A percentile compares a stretch with the other conserved stretches of the same genome.
These are phyloP conservation scores for Trachymyrmex septentrionalis DNA, from an alignment of 1,140 invertebrate genomes.

Conservation along the genomic window DNA sequence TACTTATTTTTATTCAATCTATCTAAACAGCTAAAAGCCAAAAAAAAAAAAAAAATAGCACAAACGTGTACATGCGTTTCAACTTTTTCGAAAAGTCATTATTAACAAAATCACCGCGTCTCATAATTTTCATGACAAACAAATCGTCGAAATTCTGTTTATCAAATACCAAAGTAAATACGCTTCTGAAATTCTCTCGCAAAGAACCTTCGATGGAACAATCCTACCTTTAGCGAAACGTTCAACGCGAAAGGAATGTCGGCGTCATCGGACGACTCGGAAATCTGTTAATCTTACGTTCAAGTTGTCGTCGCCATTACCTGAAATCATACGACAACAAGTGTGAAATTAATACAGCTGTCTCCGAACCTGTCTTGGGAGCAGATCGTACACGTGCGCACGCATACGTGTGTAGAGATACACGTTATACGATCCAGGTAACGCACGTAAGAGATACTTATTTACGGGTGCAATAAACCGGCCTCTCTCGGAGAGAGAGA, in stretches of 20 bases:
- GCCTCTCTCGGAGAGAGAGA: constrained; percentile 59
- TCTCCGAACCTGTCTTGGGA: neutral
- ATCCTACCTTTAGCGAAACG: constrained; percentile 10
- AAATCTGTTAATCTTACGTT: constrained; percentile 30
- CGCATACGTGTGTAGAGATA: neutral
- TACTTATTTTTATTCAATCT: neutral
- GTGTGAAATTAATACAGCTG: constrained; percentile 50
- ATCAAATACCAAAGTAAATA: neutral
- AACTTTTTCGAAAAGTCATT: neutral
- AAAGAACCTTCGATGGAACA: neutral
- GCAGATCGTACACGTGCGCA: neutral
- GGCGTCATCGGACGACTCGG: neutral
- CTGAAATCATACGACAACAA: constrained; percentile 73
- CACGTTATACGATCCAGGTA: neutral
- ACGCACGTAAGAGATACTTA: constrained; percentile 57
- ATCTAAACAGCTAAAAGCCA: neutral
- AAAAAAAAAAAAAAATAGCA: neutral
- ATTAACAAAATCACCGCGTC: neutral
- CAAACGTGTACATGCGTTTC: neutral
- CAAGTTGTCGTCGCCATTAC: constrained; percentile 62
- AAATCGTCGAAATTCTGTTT: neutral
- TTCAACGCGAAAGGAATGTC: neutral
- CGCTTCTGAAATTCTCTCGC: neutral
- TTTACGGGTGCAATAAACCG: constrained; percentile 71
- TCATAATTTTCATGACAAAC: neutral